phyloP scores from a whole-genome alignment of 2,797 vertebrate species.

The Megalops cyprinoides region DNA sequence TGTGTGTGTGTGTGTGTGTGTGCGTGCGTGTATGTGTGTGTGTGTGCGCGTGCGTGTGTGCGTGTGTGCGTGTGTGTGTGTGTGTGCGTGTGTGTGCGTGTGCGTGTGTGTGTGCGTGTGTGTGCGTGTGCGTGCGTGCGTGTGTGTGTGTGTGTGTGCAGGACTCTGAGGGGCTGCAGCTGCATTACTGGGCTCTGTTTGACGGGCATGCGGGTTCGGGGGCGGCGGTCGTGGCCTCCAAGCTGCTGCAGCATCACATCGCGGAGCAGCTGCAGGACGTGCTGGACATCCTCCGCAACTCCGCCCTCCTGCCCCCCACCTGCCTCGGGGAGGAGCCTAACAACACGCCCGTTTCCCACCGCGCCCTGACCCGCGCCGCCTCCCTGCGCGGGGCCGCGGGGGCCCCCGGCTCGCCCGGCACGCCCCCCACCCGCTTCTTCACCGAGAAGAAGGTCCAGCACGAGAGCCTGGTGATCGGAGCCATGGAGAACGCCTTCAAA shows the following conservation, averaged over 20 bases:
- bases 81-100: background rate
- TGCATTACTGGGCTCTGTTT: conserved; percentile 95
- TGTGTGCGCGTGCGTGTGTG: background rate
- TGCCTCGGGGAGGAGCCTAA: conserved; percentile 89
- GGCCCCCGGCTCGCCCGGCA: conserved; percentile 84
- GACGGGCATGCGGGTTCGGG: conserved; percentile 94
- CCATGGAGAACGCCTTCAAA: conserved; percentile 95
- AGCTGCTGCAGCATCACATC: conserved; percentile 88
- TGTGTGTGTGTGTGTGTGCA: conserved; percentile 56
- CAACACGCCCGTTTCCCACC: conserved; percentile 69
- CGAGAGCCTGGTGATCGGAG: conserved; percentile 91
- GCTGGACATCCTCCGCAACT: conserved; percentile 84
- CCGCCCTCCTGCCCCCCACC: conserved; percentile 78
- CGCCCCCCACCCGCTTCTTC: conserved; percentile 88
- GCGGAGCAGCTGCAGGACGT: conserved; percentile 90
- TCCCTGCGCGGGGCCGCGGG: conserved; percentile 86
- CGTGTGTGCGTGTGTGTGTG: no score
- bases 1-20: conserved; percentile 14
- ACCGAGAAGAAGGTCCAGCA: conserved; percentile 94
- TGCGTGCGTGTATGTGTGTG: conserved; percentile 26
- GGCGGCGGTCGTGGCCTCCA: conserved; percentile 87
- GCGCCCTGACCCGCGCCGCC: conserved; percentile 85
- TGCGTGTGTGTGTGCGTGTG: background rate
- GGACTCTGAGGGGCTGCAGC: conserved; percentile 80
- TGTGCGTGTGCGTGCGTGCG: background rate